Percentiles rank a stretch among this genome's conserved stretches.
phyloP scores from a whole-genome alignment of 2,797 vertebrate genomes.

The Anas bernieri region DNA sequence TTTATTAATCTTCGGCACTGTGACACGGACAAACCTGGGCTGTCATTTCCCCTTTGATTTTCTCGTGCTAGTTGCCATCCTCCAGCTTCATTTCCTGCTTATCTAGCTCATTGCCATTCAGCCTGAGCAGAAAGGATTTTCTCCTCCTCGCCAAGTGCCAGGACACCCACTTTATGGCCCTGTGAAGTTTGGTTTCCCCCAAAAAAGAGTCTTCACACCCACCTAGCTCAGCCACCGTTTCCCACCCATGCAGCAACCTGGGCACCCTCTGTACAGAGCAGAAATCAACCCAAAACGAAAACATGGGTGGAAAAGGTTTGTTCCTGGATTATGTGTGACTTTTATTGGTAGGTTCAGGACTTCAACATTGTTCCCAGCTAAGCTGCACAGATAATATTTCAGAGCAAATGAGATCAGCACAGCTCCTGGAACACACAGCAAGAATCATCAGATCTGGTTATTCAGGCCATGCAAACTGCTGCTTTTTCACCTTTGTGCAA shows the following conservation, averaged over 20 bases:
- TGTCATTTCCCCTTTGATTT: background rate
- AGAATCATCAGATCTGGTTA: background rate
- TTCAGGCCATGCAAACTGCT: background rate
- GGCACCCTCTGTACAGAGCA: background rate
- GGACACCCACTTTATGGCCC: background rate
- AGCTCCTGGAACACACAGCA: accelerated
- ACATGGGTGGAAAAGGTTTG: accelerated
- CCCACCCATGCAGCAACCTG: too few relatives aligned
- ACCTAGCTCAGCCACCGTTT: too few relatives aligned
- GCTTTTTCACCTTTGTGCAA: background rate
- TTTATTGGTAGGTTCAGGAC: background rate
- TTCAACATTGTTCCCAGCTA: background rate
- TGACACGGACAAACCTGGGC: background rate
- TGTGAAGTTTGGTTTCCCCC: background rate
- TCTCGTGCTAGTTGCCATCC: background rate
- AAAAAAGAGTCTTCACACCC: too few relatives aligned
- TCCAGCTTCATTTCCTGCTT: background rate
- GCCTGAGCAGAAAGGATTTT: background rate
- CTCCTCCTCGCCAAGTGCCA: background rate
- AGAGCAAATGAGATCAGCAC: background rate
- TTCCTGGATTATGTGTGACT: background rate
- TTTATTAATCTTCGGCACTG: background rate
- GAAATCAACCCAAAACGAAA: background rate
- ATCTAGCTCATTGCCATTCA: accelerated
- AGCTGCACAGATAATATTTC: background rate